phyloP scores from a whole-genome alignment of 2,888 invertebrate genomes.

The Gryllus longicercus region DNA sequence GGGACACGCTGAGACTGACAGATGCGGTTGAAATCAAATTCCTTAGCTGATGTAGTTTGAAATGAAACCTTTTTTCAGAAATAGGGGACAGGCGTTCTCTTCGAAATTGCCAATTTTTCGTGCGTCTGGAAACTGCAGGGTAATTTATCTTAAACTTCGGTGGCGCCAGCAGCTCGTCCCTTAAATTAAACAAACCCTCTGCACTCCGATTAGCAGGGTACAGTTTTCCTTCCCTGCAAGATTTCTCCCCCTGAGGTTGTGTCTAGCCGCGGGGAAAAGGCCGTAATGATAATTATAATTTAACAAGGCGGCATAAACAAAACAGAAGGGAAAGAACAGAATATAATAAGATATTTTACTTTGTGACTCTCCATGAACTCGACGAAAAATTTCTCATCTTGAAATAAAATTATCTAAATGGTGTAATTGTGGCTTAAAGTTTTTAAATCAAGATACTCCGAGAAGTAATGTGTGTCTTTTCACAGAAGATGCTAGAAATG shows the following conservation, averaged over 20 bases:
- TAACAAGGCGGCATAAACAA: background rate
- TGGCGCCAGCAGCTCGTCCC: background rate
- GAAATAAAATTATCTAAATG: background rate
- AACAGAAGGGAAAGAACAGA: background rate
- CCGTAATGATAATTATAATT: background rate
- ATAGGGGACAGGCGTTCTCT: background rate
- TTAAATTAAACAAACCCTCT: constrained; percentile 6
- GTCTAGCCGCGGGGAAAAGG: background rate
- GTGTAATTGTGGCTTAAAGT: background rate
- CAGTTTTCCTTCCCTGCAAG: background rate
- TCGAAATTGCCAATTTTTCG: background rate
- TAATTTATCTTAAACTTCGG: background rate
- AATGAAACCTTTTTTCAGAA: too few species aligned
- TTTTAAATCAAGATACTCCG: background rate
- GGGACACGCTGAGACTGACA: too few species aligned
- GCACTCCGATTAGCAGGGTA: background rate
- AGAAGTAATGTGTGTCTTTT: background rate
- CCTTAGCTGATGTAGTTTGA: too few species aligned
- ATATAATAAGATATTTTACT: background rate
- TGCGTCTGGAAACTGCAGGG: background rate
- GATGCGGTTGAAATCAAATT: too few species aligned
- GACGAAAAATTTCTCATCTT: background rate
- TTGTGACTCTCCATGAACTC: background rate
- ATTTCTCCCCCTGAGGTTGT: background rate
- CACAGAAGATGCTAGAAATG: background rate